Percentiles rank a stretch among this genome's conserved stretches.
These are phyloP conservation scores for Polyommatus iphigenia DNA, from an alignment of 2,888 invertebrate genomes.

Conservation along the genomic window DNA sequence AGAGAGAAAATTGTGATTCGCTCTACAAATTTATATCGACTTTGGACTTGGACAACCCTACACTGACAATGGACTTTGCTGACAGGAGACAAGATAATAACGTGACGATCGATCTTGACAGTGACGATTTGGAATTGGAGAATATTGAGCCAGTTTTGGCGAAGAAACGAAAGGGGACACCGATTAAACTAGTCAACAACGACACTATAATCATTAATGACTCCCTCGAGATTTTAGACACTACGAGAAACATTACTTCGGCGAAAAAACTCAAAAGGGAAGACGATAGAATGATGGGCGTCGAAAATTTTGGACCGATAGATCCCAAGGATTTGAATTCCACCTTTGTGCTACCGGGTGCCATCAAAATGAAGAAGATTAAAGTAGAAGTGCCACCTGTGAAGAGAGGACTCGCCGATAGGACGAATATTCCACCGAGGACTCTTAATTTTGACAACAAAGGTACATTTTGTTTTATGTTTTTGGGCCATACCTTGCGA, in stretches of 20 bases:
- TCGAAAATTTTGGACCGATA: slow-evolving; percentile 57
- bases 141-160: slow-evolving; percentile 53
- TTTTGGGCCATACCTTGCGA: neutral
- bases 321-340: slow-evolving; percentile 69
- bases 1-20: slow-evolving; percentile 50
- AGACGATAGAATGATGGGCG: slow-evolving; percentile 46
- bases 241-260: slow-evolving; percentile 56
- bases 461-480: slow-evolving; percentile 46
- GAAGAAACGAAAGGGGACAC: slow-evolving; percentile 68
- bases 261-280: slow-evolving; percentile 66
- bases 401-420: slow-evolving; percentile 60
- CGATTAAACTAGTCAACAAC: slow-evolving; percentile 62
- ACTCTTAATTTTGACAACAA: slow-evolving; percentile 56
- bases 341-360: slow-evolving; percentile 68
- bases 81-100: slow-evolving; percentile 47
- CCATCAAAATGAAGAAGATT: slow-evolving; percentile 55
- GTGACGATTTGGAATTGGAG: slow-evolving; percentile 64
- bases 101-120: slow-evolving; percentile 57
- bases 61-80: slow-evolving; percentile 45
- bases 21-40: slow-evolving; percentile 60
- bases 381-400: slow-evolving; percentile 46
- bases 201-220: slow-evolving; percentile 72
- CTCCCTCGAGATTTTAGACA: slow-evolving; percentile 63
- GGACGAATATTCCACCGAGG: slow-evolving; percentile 61
- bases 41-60: slow-evolving; percentile 59